Conservation (phyloP, 2,113 vertebrate genomes). For the Chrysemys picta region DNA sequence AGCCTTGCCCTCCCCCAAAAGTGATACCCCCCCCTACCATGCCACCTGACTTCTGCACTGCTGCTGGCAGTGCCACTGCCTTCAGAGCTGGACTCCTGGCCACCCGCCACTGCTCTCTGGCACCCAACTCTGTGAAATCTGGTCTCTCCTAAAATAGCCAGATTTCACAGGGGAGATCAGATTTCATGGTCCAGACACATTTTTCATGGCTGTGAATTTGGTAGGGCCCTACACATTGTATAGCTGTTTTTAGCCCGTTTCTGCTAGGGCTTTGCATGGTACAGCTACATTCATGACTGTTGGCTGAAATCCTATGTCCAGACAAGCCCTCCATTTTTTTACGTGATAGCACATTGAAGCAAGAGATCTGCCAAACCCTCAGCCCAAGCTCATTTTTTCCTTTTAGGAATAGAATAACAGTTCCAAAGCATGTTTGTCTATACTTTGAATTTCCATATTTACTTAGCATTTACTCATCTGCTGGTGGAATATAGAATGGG, state of each 20-base stretch:
- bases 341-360: neutral
- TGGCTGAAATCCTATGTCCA: neutral
- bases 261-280: neutral
- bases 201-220: no score
- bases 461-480: neutral
- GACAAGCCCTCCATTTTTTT: neutral
- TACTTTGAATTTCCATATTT: neutral
- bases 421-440: neutral
- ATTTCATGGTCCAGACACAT: no score
- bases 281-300: neutral
- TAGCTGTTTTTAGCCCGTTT: neutral
- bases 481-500: neutral
- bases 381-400: neutral
- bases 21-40: no score
- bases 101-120: no score
- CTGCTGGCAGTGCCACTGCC: no score
- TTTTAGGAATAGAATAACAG: neutral
- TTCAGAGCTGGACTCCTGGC: no score
- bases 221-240: neutral
- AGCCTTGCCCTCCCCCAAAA: no score
- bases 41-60: no score
- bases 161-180: no score
- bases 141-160: no score
- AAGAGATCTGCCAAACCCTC: neutral
- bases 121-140: no score